Conservation (phyloP, 2,113 vertebrate genomes). For the Chamaetylas fuelleborni region DNA sequence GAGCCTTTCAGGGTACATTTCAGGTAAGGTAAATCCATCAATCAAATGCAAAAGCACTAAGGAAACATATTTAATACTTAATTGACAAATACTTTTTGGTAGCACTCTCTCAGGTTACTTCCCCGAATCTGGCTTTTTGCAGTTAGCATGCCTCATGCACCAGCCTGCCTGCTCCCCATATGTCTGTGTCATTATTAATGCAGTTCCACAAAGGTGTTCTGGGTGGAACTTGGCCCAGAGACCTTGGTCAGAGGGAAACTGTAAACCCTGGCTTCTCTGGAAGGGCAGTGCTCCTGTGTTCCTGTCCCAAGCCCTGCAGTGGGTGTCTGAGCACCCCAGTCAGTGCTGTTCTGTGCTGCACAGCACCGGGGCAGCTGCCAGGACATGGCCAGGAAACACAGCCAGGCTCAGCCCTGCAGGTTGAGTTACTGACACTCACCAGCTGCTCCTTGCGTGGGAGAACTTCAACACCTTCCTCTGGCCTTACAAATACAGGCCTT, state of each 20-base stretch:
- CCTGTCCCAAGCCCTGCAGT: neutral
- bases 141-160: neutral
- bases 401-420: neutral
- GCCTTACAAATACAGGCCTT: neutral
- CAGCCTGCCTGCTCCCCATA: neutral
- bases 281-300: fast-evolving
- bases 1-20: neutral
- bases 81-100: neutral
- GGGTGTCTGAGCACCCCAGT: neutral
- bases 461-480: neutral
- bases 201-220: neutral
- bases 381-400: fast-evolving
- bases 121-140: neutral
- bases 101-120: neutral
- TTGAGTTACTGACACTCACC: neutral
- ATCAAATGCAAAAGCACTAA: neutral
- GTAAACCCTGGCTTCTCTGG: neutral
- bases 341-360: fast-evolving
- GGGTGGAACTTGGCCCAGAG: neutral
- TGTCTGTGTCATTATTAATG: neutral
- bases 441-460: neutral
- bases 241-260: neutral
- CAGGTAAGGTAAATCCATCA: neutral
- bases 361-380: fast-evolving
- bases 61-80: neutral